A percentile compares a stretch with the other conserved stretches of the same genome.
Conservation (phyloP, 2,797 vertebrate genomes). For the Tragelaphus eurycerus region DNA sequence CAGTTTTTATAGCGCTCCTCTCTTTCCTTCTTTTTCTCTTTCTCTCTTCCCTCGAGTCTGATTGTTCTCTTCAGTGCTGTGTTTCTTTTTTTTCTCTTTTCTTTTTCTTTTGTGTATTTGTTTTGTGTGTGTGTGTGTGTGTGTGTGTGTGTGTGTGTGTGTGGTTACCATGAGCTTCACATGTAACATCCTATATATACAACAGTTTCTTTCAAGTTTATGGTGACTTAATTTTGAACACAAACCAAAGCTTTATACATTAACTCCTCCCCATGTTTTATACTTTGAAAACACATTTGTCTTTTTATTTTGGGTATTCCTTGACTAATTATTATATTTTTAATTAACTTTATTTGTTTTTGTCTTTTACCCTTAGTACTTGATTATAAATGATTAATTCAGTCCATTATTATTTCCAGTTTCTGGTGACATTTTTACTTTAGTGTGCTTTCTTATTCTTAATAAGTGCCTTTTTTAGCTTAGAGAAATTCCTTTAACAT, state of each 20-base stretch:
- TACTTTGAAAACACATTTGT: background rate
- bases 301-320: background rate
- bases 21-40: background rate
- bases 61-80: background rate
- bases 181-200: background rate
- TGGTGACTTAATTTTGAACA: background rate
- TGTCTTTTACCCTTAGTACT: background rate
- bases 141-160: background rate
- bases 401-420: background rate
- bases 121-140: background rate
- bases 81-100: background rate
- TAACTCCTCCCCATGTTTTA: background rate
- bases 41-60: background rate
- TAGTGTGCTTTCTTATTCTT: background rate
- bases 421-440: background rate
- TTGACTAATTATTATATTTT: background rate
- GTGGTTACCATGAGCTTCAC: background rate
- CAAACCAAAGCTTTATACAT: background rate
- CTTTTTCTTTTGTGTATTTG: background rate
- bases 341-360: background rate
- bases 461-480: background rate
- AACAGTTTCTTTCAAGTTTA: background rate
- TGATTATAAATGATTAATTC: background rate
- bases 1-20: background rate
- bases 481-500: background rate